phyloP scores from a whole-genome alignment of 2,113 vertebrate genomes.

The Haplochromis vanheusdeni region DNA sequence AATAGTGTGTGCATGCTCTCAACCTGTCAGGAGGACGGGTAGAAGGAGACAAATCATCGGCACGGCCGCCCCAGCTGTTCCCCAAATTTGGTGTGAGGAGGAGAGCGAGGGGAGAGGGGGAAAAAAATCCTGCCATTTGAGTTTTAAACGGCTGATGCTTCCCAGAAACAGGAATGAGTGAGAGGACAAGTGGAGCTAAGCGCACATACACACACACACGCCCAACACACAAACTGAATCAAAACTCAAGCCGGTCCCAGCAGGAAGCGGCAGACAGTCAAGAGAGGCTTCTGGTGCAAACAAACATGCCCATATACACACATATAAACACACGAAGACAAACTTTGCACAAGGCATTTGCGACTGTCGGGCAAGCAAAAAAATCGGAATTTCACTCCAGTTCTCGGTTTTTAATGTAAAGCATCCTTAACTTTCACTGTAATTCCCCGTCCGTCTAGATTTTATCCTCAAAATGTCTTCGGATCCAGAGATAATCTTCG shows the following conservation, averaged over 20 bases:
- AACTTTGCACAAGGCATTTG: background rate
- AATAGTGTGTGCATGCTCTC: slow-evolving; percentile 45
- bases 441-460: background rate
- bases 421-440: background rate
- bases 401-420: background rate
- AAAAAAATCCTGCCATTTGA: slow-evolving; percentile 51
- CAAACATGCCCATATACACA: background rate
- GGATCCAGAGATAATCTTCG: background rate
- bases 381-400: background rate
- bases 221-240: background rate
- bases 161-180: slow-evolving; percentile 63
- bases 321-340: slow-evolving; percentile 6
- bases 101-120: slow-evolving; percentile 24
- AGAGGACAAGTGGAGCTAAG: slow-evolving; percentile 43
- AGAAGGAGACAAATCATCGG: slow-evolving; percentile 72
- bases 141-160: slow-evolving; percentile 69
- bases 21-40: slow-evolving; percentile 66
- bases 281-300: slow-evolving; percentile 1
- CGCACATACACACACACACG: background rate
- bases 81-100: slow-evolving; percentile 76
- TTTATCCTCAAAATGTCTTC: background rate
- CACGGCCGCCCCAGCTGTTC: slow-evolving; percentile 75
- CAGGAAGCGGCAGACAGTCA: slow-evolving; percentile 20
- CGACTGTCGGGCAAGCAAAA: background rate
- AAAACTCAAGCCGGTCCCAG: slow-evolving; percentile 30